A percentile compares a stretch with the other conserved stretches of the same genome.
These are phyloP conservation scores for Lasius fuliginosus DNA, from an alignment of 2,888 invertebrate genomes.

Conservation along the genomic window DNA sequence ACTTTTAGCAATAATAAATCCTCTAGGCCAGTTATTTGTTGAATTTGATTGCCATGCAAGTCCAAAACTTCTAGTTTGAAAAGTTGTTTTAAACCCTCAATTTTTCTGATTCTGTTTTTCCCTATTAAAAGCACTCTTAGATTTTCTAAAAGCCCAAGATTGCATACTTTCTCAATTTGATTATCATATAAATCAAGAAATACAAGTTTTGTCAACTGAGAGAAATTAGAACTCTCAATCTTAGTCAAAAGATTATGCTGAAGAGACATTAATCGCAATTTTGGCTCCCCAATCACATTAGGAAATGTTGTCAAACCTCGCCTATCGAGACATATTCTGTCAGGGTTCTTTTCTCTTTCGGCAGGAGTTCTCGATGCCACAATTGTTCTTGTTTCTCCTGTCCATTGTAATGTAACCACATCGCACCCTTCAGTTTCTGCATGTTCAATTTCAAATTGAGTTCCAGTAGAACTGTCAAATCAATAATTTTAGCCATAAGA, in stretches of 20 bases:
- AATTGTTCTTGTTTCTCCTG: slow-evolving; percentile 89
- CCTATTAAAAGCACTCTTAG: slow-evolving; percentile 95
- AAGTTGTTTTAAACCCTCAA: slow-evolving; percentile 92
- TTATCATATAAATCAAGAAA: slow-evolving; percentile 98
- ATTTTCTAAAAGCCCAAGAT: slow-evolving; percentile 92
- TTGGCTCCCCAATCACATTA: slow-evolving; percentile 93
- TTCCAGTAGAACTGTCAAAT: slow-evolving; percentile 74
- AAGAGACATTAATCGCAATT: slow-evolving; percentile 93
- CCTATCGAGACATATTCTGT: slow-evolving; percentile 95
- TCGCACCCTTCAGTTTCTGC: slow-evolving; percentile 82
- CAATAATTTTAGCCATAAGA: slow-evolving; percentile 14
- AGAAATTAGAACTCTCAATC: slow-evolving; percentile 89
- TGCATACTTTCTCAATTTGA: slow-evolving; percentile 95
- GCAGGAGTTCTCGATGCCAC: slow-evolving; percentile 91
- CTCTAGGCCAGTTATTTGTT: slow-evolving; percentile 91
- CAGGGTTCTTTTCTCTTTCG: slow-evolving; percentile 94
- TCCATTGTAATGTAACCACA: slow-evolving; percentile 86
- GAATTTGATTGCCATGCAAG: slow-evolving; percentile 96
- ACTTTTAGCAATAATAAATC: slow-evolving; percentile 93
- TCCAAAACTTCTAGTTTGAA: slow-evolving; percentile 95
- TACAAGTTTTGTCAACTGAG: slow-evolving; percentile 91
- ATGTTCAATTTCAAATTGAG: slow-evolving; percentile 79
- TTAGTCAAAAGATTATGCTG: slow-evolving; percentile 96
- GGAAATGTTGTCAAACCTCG: slow-evolving; percentile 95
- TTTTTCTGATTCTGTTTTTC: slow-evolving; percentile 95